A percentile compares a stretch with the other conserved stretches of the same genome.
Conservation (phyloP, 2,797 vertebrate species). For the Sarcoramphus papa region DNA sequence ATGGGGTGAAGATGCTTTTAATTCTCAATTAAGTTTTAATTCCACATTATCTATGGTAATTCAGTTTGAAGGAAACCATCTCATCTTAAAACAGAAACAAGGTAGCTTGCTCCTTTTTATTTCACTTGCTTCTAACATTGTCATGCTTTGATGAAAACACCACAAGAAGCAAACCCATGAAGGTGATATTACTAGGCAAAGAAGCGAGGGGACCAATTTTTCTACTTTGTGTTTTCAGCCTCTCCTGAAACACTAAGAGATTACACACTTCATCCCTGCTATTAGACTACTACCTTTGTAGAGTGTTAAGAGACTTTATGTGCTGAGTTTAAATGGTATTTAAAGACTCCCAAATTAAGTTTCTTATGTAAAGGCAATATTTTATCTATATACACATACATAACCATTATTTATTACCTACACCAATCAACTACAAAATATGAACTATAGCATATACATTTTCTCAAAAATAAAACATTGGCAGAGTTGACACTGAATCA, state of each 20-base stretch:
- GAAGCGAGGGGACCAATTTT: neutral
- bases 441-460: neutral
- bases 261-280: neutral
- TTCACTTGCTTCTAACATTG: neutral
- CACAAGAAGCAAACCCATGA: neutral
- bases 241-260: neutral
- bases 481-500: neutral
- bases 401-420: neutral
- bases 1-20: neutral
- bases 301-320: neutral
- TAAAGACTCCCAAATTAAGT: neutral
- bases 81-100: neutral
- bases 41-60: neutral
- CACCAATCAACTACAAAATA: neutral
- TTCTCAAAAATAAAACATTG: neutral
- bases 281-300: neutral
- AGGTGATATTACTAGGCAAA: neutral
- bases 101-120: neutral
- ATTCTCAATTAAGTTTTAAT: neutral
- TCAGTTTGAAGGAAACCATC: neutral
- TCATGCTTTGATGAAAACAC: neutral
- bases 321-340: neutral
- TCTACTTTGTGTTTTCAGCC: neutral
- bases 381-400: neutral
- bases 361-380: neutral